These are phyloP conservation scores for Neolamprologus caudopunctatus DNA, from an alignment of 2,113 vertebrate species.

Conservation along the genomic window DNA sequence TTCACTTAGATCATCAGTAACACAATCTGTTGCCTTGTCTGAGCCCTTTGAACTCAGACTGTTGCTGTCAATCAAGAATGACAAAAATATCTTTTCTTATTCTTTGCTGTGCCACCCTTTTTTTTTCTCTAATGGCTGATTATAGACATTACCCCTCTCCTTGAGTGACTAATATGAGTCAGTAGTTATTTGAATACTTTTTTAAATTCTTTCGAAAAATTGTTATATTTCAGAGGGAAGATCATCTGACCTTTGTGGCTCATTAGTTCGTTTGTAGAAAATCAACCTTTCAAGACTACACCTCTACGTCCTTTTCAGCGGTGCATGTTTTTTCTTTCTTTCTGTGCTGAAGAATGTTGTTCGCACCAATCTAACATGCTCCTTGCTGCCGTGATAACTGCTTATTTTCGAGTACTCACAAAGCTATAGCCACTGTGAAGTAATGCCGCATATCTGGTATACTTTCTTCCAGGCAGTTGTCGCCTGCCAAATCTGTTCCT, in stretches of 20 bases:
- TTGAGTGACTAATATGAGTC: neutral
- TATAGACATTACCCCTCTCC: neutral
- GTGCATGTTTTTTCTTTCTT: neutral
- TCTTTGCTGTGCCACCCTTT: neutral
- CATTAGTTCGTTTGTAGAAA: neutral
- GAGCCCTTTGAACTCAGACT: conserved; percentile 65
- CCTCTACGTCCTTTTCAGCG: neutral
- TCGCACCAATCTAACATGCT: neutral
- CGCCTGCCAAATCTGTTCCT: neutral
- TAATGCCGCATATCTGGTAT: neutral
- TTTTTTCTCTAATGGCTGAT: neutral
- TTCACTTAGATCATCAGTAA: conserved; percentile 53
- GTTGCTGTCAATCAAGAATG: conserved; percentile 57
- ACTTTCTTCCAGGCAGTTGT: conserved; percentile 26
- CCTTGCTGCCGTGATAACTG: neutral
- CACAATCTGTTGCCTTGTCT: conserved; percentile 50
- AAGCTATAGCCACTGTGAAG: neutral
- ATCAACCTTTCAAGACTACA: neutral
- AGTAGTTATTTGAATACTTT: neutral
- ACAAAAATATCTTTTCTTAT: conserved; percentile 46
- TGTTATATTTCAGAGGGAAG: neutral
- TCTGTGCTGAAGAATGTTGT: neutral
- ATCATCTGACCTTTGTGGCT: neutral
- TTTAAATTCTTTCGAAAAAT: neutral
- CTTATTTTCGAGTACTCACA: neutral